Percentiles rank a stretch among this genome's conserved stretches.
Evolutionary conservation across 2,888 invertebrate species (phyloP).

Genomic region (Orchesellides sinensis): DNA sequence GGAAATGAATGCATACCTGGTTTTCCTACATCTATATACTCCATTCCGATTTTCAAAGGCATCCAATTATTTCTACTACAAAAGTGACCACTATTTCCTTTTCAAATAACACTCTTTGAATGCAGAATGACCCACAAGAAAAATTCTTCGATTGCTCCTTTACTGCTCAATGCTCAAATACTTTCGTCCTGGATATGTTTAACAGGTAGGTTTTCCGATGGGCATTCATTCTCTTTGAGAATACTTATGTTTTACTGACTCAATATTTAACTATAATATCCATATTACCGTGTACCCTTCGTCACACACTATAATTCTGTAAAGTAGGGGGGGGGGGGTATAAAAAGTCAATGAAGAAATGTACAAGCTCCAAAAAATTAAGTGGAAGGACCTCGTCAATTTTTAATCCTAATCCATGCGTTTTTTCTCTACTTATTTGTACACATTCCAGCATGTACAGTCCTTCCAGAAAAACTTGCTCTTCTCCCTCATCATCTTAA

Average conservation of each 20-base stretch:
- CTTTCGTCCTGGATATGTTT: background rate
- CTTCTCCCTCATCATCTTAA: background rate
- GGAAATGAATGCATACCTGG: constrained; percentile 12
- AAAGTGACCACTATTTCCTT: constrained; percentile 40
- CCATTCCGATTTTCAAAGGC: background rate
- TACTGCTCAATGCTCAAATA: background rate
- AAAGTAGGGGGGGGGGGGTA: background rate
- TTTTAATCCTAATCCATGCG: background rate
- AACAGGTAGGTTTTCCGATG: too few species aligned
- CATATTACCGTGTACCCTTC: constrained; percentile 14
- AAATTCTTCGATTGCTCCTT: background rate
- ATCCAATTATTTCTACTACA: constrained; percentile 16
- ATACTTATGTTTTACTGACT: background rate
- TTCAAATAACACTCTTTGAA: background rate
- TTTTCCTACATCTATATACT: background rate
- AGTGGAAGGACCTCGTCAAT: background rate
- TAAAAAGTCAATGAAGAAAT: constrained; percentile 16
- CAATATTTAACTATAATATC: background rate
- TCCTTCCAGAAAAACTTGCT: background rate
- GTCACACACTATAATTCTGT: constrained; percentile 15
- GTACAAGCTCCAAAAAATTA: background rate
- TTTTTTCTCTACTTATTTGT: background rate
- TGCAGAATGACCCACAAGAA: constrained; percentile 26
- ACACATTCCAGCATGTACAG: background rate
- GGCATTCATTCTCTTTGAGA: too few species aligned